These are phyloP conservation scores for Scomber colias DNA, from an alignment of 2,113 vertebrate species.

Conservation along the genomic window DNA sequence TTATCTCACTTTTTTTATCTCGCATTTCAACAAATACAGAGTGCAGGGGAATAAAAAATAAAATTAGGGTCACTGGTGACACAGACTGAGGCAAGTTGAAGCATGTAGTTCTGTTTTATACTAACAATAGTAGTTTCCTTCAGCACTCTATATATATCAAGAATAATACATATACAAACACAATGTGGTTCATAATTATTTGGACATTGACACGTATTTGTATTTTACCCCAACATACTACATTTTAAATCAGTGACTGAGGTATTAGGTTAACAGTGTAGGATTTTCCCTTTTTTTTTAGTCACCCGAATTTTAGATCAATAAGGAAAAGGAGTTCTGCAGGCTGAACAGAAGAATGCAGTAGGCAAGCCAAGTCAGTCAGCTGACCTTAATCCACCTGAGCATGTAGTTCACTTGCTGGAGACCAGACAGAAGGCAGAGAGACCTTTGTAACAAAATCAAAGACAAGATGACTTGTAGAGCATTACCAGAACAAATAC, in stretches of 20 bases:
- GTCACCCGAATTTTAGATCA: too few species aligned
- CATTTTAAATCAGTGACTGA: conserved; percentile 1
- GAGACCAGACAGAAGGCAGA: too few species aligned
- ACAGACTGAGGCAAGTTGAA: conserved; percentile 3
- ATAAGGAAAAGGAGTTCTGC: too few species aligned
- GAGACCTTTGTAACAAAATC: too few species aligned
- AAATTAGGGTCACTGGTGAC: not conserved
- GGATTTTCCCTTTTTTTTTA: not conserved
- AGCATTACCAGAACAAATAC: too few species aligned
- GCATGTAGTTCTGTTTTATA: not conserved
- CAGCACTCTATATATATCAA: not conserved
- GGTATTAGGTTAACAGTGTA: not conserved
- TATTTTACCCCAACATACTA: not conserved
- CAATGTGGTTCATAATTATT: conserved; percentile 17
- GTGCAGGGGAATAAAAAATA: not conserved
- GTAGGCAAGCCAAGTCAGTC: too few species aligned
- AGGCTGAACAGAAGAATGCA: too few species aligned
- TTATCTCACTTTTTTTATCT: conserved; percentile 11
- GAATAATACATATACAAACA: conserved; percentile 23
- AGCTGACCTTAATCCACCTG: too few species aligned
- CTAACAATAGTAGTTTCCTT: not conserved
- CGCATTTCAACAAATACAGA: conserved; percentile 20
- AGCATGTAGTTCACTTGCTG: too few species aligned
- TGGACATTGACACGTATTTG: not conserved
- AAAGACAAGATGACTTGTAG: too few species aligned